These are phyloP conservation scores for Delia radicum DNA, from an alignment of 1,140 invertebrate genomes.

Conservation along the genomic window DNA sequence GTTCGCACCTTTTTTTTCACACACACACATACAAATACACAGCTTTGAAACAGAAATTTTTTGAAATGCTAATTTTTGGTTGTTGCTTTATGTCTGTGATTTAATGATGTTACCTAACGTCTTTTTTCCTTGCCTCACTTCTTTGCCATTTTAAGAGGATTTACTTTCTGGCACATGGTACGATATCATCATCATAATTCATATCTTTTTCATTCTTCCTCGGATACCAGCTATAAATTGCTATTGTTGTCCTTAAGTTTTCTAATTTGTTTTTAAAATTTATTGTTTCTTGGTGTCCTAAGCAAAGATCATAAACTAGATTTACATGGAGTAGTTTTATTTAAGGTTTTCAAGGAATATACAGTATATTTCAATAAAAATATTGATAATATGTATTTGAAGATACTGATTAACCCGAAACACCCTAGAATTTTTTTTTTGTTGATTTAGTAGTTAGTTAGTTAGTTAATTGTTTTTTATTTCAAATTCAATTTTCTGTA, in stretches of 20 bases:
- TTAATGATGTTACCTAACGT: not conserved
- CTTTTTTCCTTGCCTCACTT: not conserved
- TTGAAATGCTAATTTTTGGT: not conserved
- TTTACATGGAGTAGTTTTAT: too few species aligned
- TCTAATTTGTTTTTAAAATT: not conserved
- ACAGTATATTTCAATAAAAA: not conserved
- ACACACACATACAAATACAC: too few species aligned
- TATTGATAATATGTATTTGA: too few species aligned
- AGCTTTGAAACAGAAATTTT: too few species aligned
- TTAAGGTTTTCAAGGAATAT: not conserved
- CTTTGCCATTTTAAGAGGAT: not conserved
- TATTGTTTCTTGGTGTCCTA: not conserved
- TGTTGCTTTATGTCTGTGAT: not conserved
- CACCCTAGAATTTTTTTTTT: too few species aligned
- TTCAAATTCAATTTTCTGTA: too few species aligned
- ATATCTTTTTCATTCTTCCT: not conserved
- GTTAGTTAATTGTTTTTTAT: too few species aligned
- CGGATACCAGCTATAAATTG: not conserved
- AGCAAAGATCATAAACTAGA: not conserved
- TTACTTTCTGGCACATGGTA: not conserved
- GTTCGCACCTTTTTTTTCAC: conserved; percentile 8
- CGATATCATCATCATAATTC: not conserved
- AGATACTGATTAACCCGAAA: too few species aligned
- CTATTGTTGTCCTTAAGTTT: not conserved
- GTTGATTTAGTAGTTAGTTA: too few species aligned